These are phyloP conservation scores for Heliconius congener DNA, from an alignment of 1,140 invertebrate genomes.

Conservation along the genomic window DNA sequence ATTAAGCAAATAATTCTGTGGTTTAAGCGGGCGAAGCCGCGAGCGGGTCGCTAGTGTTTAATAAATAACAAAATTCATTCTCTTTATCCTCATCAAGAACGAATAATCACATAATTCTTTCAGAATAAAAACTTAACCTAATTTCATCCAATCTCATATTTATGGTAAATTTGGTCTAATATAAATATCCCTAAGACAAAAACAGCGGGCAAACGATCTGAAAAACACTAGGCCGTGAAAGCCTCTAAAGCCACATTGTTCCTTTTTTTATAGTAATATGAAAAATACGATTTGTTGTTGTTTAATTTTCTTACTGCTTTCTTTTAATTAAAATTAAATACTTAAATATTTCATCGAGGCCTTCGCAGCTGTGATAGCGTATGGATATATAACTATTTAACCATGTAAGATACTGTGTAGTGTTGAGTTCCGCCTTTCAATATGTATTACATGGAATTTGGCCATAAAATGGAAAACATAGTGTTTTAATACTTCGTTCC, in stretches of 20 bases:
- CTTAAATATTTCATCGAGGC: background rate
- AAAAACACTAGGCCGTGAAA: slow-evolving; percentile 26
- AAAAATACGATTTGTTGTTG: slow-evolving; percentile 11
- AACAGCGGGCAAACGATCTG: slow-evolving; percentile 24
- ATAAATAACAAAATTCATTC: too few species aligned
- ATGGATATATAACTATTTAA: too few species aligned
- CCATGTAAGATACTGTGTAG: too few species aligned
- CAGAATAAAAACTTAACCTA: slow-evolving; percentile 3
- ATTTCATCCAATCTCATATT: slow-evolving; percentile 21
- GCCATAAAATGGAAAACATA: too few species aligned
- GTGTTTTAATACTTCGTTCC: too few species aligned
- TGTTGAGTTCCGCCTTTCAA: too few species aligned
- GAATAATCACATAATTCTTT: slow-evolving; percentile 4
- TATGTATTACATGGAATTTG: too few species aligned
- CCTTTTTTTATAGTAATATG: slow-evolving; percentile 7
- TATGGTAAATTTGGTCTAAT: slow-evolving; percentile 27
- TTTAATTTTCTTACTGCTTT: background rate
- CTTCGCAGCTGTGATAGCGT: too few species aligned
- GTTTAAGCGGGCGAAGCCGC: too few species aligned
- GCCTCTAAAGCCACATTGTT: slow-evolving; percentile 13
- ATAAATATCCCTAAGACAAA: slow-evolving; percentile 35
- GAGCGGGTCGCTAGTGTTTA: too few species aligned
- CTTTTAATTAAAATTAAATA: background rate
- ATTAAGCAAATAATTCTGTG: too few species aligned
- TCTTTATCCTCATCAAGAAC: slow-evolving; percentile 5